phyloP scores from a whole-genome alignment of 53 echinoderm and acorn worm genomes.

The Temnopleurus reevesii region DNA sequence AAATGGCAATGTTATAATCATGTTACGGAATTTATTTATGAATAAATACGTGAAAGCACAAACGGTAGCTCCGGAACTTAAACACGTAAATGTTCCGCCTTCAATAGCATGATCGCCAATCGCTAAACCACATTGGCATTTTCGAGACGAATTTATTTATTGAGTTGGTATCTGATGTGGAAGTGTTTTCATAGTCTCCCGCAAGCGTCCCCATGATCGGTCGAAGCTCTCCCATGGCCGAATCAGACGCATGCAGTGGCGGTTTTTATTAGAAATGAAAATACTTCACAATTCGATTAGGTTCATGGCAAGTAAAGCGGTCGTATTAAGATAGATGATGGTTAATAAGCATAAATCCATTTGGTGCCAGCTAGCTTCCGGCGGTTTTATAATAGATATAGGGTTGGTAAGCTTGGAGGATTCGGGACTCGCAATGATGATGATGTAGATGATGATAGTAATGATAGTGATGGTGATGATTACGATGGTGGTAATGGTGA shows the following conservation, averaged over 20 bases:
- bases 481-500: too few relatives aligned
- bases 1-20: too few relatives aligned
- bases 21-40: too few relatives aligned
- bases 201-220: background rate
- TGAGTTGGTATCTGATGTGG: background rate
- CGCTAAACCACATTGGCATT: too few relatives aligned
- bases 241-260: background rate
- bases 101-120: too few relatives aligned
- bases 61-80: too few relatives aligned
- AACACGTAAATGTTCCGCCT: too few relatives aligned
- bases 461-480: background rate
- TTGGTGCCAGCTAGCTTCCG: conserved; percentile 8
- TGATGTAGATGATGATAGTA: too few relatives aligned
- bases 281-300: conserved; percentile 26
- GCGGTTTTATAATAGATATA: background rate
- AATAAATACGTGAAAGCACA: too few relatives aligned
- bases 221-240: too few relatives aligned
- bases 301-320: background rate
- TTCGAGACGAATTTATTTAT: too few relatives aligned
- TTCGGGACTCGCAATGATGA: too few relatives aligned
- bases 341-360: conserved; percentile 11
- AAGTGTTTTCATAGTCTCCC: conserved; percentile 10
- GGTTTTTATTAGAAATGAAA: conserved; percentile 28
- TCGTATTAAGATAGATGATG: conserved; percentile 35
- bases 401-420: background rate